Evolutionary conservation across 1,140 invertebrate species (phyloP), one percentile per base, ranked within the genome.

Genomic region (Oryzaephilus surinamensis): DNA sequence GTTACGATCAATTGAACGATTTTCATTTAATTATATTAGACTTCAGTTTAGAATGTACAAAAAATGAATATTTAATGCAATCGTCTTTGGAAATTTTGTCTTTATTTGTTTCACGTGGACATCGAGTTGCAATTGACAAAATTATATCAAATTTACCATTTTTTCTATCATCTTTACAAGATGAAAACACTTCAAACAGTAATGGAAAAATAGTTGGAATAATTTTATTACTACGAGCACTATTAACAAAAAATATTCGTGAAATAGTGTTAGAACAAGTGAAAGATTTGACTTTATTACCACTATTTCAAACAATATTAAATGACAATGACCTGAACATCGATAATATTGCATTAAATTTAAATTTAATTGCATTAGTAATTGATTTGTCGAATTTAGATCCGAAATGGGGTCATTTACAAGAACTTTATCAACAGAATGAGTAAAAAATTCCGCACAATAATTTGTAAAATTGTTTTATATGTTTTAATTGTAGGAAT

Each of bases 161-260:
- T 71, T 2, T 60, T 72, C 48, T 65, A 69, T 51, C 43, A 71
- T 12, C 48, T 71, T 14, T 60, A 64, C 43, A 64, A 64, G 46
- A 56, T 72, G 45, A 47, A 63, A 4, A 63, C 63, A 45, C 57
- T 53, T 8, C 48, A 21, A 7, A 7, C 33, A 17, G 18, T 36
- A 7, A 23, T 29, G n/a, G 28, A 24, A 3, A 43, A 34, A 12
- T 36, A 49, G 7, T 31, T 38, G 4, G 17, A 41, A 11, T 38
- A 46, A 27, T 20, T 52, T n/a, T n/a, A n/a, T n/a, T n/a, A n/a
- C n/a, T n/a, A n/a, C n/a, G n/a, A n/a, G n/a, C n/a, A n/a, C n/a
- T n/a, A n/a, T n/a, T n/a, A n/a, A n/a, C n/a, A n/a, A n/a, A n/a
- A n/a, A n/a, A n/a, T n/a, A n/a, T n/a, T n/a, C n/a, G n/a, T n/a